Base-by-base conservation (phyloP, 2,797 vertebrate genomes). In the Alosa sapidissima region DNA sequence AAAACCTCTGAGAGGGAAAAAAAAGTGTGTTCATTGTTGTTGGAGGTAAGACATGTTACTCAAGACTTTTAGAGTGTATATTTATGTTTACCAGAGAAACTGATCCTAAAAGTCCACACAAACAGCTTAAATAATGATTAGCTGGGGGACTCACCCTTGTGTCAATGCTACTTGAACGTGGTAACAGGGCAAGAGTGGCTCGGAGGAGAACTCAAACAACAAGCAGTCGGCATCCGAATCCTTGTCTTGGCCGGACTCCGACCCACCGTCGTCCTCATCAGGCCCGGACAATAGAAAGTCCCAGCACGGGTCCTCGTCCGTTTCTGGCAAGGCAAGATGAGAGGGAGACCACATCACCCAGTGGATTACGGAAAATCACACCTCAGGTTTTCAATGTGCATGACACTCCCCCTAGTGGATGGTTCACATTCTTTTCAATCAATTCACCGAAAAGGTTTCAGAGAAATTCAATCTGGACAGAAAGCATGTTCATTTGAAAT, bases 141-240 rank as follows among this genome's bases (percentile, higher is more conserved):
- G 60, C n/a, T 16, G 19, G 33, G 72, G 49, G 28, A 97, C 98
- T 97, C 92, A 99, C 98, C 97, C 98, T 33, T 96, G 97, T 81
- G 97, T 96, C 87, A 99, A 93, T 0, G 98, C 98, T 91, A 99
- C 97, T 90, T 99, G 97, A 84, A 99, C 93, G 82, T 98, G 97
- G 90, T 98, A 99, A 93, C 97, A 98, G 91, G 97, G 96, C 83
- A 99, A 91, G 81, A 99, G 97, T 0, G 97, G 97, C 91, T 98
- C 97, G 2, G 97, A 96, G 81, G 98, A 99, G 93, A 99, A 97
- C 92, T 99, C 98, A 54, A 99, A 99, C 93, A 98, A 89, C 88
- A 99, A 97, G 88, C 95, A 95, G 89, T 99, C 98, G 81, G 93
- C 94, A 86, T 98, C 97, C 3, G 91, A 92, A 85, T 98, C 97